A percentile compares a stretch with the other conserved stretches of the same genome.
Conservation (phyloP, 2,113 vertebrate species). For the Chunga burmeisteri region DNA sequence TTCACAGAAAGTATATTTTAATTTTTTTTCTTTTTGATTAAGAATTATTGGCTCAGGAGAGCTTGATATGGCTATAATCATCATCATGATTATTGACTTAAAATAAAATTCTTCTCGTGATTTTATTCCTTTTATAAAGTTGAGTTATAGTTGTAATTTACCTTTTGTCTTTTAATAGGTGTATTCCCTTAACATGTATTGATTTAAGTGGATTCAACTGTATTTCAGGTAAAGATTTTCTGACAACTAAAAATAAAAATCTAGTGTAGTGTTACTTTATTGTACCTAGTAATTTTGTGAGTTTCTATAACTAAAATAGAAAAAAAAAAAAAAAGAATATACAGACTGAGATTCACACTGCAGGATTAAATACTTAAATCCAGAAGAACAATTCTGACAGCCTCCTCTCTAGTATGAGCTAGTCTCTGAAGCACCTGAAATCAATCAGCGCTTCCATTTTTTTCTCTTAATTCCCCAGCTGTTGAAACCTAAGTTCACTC, state of each 20-base stretch:
- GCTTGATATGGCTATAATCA: constrained; percentile 9
- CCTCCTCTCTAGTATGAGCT: background rate
- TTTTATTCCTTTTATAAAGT: constrained; percentile 48
- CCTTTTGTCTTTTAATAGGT: constrained; percentile 44
- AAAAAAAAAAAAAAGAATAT: background rate
- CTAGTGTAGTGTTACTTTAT: background rate
- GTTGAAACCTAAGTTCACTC: background rate
- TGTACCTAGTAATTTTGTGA: background rate
- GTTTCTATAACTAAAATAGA: background rate
- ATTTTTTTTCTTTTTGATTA: background rate
- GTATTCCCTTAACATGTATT: constrained; percentile 50
- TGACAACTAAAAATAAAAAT: constrained; percentile 51
- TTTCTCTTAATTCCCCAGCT: background rate
- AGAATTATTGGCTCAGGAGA: constrained; percentile 15
- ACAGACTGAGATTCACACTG: background rate
- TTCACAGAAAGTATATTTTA: background rate
- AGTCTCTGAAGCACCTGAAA: background rate
- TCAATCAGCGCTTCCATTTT: background rate
- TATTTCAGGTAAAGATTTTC: constrained; percentile 71
- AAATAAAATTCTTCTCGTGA: constrained; percentile 40
- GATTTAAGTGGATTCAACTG: constrained; percentile 48
- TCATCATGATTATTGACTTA: constrained; percentile 9
- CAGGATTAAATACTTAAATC: background rate
- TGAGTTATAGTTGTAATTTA: constrained; percentile 63
- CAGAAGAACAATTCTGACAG: background rate